A percentile compares a stretch with the other conserved stretches of the same genome.
phyloP scores from a whole-genome alignment of 1,140 invertebrate genomes.

The Formica exsecta region DNA sequence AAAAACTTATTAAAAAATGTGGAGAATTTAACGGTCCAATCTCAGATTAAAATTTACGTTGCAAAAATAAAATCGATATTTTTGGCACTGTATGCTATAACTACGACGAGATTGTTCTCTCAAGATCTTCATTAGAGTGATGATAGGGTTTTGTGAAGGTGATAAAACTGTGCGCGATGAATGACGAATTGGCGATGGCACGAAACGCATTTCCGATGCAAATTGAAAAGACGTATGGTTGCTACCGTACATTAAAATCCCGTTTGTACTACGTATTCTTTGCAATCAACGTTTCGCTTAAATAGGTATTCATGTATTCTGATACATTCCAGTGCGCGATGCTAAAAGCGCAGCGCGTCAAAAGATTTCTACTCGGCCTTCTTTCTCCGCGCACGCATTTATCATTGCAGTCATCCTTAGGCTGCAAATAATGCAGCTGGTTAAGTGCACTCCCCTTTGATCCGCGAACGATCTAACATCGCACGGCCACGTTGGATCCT shows the following conservation, averaged over 20 bases:
- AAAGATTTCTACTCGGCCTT: slow-evolving; percentile 56
- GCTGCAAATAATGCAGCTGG: slow-evolving; percentile 64
- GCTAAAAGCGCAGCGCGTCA: slow-evolving; percentile 56
- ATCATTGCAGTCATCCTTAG: slow-evolving; percentile 63
- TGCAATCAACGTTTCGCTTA: slow-evolving; percentile 62
- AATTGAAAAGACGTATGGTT: slow-evolving; percentile 46
- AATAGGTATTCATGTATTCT: slow-evolving; percentile 64
- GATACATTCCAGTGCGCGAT: slow-evolving; percentile 58
- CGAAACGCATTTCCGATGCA: slow-evolving; percentile 42
- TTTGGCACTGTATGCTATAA: background rate
- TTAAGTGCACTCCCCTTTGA: slow-evolving; percentile 65
- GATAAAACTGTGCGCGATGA: slow-evolving; percentile 24
- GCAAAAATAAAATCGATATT: background rate
- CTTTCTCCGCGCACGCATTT: slow-evolving; percentile 59
- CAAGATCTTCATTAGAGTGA: slow-evolving; percentile 25
- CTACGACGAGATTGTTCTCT: background rate
- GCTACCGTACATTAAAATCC: slow-evolving; percentile 63
- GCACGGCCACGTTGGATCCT: slow-evolving; percentile 47
- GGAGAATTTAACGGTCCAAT: no score
- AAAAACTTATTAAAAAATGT: no score
- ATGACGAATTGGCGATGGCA: slow-evolving; percentile 35
- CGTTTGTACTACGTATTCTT: slow-evolving; percentile 57
- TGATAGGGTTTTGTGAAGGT: slow-evolving; percentile 18
- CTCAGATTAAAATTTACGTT: background rate
- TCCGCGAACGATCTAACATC: slow-evolving; percentile 61